A percentile compares a stretch with the other conserved stretches of the same genome.
Conservation (phyloP, 2,113 vertebrate genomes). For the Cygnus atratus region DNA sequence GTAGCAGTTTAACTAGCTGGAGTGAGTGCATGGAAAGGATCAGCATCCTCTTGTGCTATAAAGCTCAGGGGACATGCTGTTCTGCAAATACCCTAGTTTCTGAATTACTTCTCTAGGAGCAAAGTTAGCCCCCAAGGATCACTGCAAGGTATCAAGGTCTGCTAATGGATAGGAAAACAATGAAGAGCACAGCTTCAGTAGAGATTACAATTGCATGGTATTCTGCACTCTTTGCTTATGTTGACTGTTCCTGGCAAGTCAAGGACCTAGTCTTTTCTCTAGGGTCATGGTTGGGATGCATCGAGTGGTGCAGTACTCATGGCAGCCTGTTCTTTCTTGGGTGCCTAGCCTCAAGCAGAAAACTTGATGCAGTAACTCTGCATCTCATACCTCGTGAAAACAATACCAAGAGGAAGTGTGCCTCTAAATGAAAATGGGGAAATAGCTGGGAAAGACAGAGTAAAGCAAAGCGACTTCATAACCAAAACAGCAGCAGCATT, state of each 20-base stretch:
- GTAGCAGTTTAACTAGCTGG: not conserved
- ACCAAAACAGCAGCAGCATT: not conserved
- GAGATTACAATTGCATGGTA: not conserved
- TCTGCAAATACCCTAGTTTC: not conserved
- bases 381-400: not conserved
- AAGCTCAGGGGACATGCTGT: not conserved
- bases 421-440: not conserved
- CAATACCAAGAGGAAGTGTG: not conserved
- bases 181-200: not conserved
- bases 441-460: not conserved
- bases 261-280: not conserved
- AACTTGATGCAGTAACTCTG: not conserved
- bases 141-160: not conserved
- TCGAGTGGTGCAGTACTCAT: not conserved
- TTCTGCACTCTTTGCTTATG: not conserved
- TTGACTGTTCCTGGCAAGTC: not conserved
- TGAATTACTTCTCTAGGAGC: not conserved
- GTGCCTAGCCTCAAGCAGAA: not conserved
- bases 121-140: not conserved
- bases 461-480: not conserved
- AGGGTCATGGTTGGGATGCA: not conserved
- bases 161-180: not conserved
- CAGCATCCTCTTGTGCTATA: not conserved
- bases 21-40: accelerated
- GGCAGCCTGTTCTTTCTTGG: not conserved